Evolutionary conservation across 2,888 invertebrate species (phyloP).

Genomic region (Portevinia maculata): DNA sequence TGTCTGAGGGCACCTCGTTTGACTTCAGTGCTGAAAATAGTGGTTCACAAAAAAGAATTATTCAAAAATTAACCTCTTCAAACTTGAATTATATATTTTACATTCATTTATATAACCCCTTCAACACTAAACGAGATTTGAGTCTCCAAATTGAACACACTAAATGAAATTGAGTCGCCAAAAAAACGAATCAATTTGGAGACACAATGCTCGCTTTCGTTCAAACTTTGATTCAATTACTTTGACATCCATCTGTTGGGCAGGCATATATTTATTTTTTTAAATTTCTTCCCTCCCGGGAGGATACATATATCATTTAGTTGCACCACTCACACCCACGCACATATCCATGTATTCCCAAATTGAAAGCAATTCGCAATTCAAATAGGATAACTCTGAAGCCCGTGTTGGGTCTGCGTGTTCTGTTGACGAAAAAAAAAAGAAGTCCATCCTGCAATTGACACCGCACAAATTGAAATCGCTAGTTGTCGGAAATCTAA

Average conservation of each 20-base stretch:
- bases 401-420: constrained; percentile 21
- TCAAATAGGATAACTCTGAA: constrained; percentile 61
- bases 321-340: constrained; percentile 2
- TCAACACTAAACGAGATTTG: neutral
- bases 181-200: constrained; percentile 39
- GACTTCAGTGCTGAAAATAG: too few relatives aligned
- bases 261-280: constrained; percentile 1
- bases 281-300: neutral
- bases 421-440: constrained; percentile 8
- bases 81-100: too few relatives aligned
- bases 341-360: constrained; percentile 54
- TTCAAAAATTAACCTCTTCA: too few relatives aligned
- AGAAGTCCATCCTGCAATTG: constrained; percentile 62
- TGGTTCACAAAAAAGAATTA: too few relatives aligned
- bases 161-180: constrained; percentile 36
- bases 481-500: constrained; percentile 73
- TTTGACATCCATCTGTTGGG: constrained; percentile 23
- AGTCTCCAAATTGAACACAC: constrained; percentile 8
- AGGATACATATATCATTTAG: neutral
- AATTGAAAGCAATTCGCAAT: constrained; percentile 69
- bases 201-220: constrained; percentile 21
- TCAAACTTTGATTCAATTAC: constrained; percentile 53
- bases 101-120: too few relatives aligned
- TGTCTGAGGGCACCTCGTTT: too few relatives aligned
- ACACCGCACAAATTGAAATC: constrained; percentile 74